These are phyloP conservation scores for Dolichallabes microphthalmus DNA, from an alignment of 2,113 vertebrate genomes.

Conservation along the genomic window DNA sequence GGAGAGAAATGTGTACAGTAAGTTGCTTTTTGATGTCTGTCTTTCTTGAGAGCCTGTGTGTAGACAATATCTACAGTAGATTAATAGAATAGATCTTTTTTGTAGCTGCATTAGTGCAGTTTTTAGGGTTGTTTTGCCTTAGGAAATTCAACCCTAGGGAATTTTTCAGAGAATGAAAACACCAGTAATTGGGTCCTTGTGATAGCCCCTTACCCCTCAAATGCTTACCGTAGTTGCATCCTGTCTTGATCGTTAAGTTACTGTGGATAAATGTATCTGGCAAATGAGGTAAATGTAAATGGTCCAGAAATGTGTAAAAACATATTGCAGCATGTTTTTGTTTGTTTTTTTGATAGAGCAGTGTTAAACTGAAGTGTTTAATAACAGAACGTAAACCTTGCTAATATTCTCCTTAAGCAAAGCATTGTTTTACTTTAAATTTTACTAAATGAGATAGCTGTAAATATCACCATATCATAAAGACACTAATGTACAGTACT, in stretches of 20 bases:
- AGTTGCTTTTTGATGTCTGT: neutral
- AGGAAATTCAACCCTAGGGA: neutral
- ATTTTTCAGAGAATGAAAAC: neutral
- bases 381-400: too few relatives aligned
- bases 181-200: neutral
- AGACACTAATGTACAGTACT: too few relatives aligned
- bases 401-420: too few relatives aligned
- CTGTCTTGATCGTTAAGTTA: neutral
- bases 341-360: too few relatives aligned
- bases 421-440: too few relatives aligned
- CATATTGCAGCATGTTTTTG: neutral
- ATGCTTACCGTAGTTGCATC: neutral
- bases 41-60: neutral
- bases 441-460: too few relatives aligned
- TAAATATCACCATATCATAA: too few relatives aligned
- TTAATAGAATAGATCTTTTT: neutral
- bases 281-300: neutral
- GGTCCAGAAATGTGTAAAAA: neutral
- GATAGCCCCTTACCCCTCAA: neutral
- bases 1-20: neutral
- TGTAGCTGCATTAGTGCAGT: neutral
- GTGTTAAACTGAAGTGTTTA: too few relatives aligned
- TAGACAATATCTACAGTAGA: neutral
- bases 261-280: neutral
- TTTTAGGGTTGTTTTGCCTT: neutral